Conservation (phyloP, 2,888 invertebrate genomes). For the Cremastinae sp. region DNA sequence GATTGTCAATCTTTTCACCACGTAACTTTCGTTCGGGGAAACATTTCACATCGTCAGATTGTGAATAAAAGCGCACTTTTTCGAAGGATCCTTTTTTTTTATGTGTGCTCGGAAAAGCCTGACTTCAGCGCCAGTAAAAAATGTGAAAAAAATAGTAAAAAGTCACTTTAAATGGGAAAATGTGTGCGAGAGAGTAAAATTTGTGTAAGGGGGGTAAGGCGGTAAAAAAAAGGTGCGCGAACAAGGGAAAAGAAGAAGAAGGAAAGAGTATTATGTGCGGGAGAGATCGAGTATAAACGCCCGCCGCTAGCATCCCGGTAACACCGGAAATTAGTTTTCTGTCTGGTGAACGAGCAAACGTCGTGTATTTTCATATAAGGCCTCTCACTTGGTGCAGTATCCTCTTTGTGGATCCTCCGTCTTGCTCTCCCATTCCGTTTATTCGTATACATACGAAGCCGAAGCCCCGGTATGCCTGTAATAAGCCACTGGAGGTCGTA, state of each 20-base stretch:
- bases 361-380: slow-evolving; percentile 55
- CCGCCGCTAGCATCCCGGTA: slow-evolving; percentile 25
- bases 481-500: slow-evolving; percentile 51
- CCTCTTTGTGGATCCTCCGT: slow-evolving; percentile 28
- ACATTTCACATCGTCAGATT: too few species aligned
- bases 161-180: slow-evolving; percentile 13
- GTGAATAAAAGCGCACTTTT: not conserved
- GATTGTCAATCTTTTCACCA: too few species aligned
- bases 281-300: slow-evolving; percentile 31
- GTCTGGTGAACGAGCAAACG: slow-evolving; percentile 54
- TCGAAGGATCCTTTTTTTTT: slow-evolving; percentile 3
- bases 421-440: slow-evolving; percentile 11
- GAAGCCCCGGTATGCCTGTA: slow-evolving; percentile 31
- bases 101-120: too few species aligned
- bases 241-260: slow-evolving; percentile 14
- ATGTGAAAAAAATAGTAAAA: not conserved
- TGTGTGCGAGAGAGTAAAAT: slow-evolving; percentile 17
- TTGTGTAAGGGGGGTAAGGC: slow-evolving; percentile 11
- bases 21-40: too few species aligned
- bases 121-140: not conserved
- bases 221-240: slow-evolving; percentile 38
- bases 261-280: slow-evolving; percentile 9
- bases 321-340: slow-evolving; percentile 60
- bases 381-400: slow-evolving; percentile 38
- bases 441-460: not conserved